Base-by-base conservation (phyloP, 2,888 invertebrate species). In the Vandiemenella viatica region DNA sequence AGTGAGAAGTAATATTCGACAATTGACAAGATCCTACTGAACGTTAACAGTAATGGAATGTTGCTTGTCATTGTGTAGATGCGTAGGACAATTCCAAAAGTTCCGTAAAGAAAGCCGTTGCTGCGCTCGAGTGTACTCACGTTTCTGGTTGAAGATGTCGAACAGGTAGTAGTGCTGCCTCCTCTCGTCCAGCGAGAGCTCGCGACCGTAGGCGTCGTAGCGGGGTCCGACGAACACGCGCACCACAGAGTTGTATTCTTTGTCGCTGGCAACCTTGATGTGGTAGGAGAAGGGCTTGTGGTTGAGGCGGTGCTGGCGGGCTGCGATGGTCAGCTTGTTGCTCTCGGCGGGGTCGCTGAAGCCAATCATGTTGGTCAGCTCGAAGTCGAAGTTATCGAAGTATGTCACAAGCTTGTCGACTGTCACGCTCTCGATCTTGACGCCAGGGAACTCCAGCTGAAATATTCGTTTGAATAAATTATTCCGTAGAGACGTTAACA, bases 161-260 rank as follows among this genome's bases (percentile, higher is more conserved):
- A 83, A 61, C 61, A 80, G 75, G 21, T 80, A 72, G 58, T 80
- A 80, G 66, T 76, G 75, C 23, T 74, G 60, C 41, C 77, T 73
- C 65, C 77, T 76, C 17, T 76, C 67, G 53, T 72, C 68, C 15
- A 80, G 60, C 51, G 66, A 64, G 17, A 76, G 59, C 19, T 72
- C 61, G 37, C 72, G 71, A 43, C 73, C 73, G 45, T 70, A 60
- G 51, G 74, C 63, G 60, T 82, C 78, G 60, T 72, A 72, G 63
- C 81, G 81, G 1, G 83, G 83, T 62, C 80, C 83, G 54, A 82
- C 63, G 70, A 75, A 83, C 3, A 79, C 65, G 53, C 79, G 76
- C 3, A 83, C 74, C 13, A 80, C 74, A 54, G 73, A 74, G 59
- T 76, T 74, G 6, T 67, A 68, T 15, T 69, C 60, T 55, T 75